Conservation (phyloP, 1,140 invertebrate species). For the Bacillus rossius region DNA sequence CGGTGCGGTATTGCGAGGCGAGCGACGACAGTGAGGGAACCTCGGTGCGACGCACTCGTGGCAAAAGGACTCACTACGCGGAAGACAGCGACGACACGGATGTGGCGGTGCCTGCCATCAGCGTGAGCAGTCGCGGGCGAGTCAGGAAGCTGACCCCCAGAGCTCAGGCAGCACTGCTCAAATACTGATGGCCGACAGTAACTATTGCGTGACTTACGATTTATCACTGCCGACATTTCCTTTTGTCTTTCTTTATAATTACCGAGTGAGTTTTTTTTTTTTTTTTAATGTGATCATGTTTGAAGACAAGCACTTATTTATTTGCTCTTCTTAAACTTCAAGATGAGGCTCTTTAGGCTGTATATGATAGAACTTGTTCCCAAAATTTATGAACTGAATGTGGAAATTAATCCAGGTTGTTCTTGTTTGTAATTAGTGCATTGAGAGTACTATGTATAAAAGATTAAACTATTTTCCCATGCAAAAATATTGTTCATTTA, state of each 20-base stretch:
- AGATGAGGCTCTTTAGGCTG: too few relatives aligned
- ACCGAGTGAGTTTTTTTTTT: background rate
- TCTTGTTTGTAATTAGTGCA: too few relatives aligned
- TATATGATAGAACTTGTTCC: too few relatives aligned
- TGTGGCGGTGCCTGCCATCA: conserved; percentile 43
- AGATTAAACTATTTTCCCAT: too few relatives aligned
- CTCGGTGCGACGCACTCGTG: conserved; percentile 33
- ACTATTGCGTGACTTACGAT: background rate
- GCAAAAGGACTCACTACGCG: conserved; percentile 29
- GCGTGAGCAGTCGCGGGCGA: conserved; percentile 76
- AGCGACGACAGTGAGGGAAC: conserved; percentile 41
- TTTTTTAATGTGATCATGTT: background rate
- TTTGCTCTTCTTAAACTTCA: background rate
- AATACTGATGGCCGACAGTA: background rate
- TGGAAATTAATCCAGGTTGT: too few relatives aligned
- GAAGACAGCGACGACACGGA: conserved; percentile 40
- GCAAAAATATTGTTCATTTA: too few relatives aligned
- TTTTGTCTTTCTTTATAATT: background rate
- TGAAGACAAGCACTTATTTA: background rate
- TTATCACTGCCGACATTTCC: background rate
- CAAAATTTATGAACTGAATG: too few relatives aligned
- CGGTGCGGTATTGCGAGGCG: conserved; percentile 22
- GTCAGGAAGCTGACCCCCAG: conserved; percentile 75
- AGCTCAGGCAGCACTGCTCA: conserved; percentile 56
- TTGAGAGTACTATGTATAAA: too few relatives aligned